Evolutionary conservation across 1,140 invertebrate genomes (phyloP).

Genomic region (Pachypeltis micranthus): DNA sequence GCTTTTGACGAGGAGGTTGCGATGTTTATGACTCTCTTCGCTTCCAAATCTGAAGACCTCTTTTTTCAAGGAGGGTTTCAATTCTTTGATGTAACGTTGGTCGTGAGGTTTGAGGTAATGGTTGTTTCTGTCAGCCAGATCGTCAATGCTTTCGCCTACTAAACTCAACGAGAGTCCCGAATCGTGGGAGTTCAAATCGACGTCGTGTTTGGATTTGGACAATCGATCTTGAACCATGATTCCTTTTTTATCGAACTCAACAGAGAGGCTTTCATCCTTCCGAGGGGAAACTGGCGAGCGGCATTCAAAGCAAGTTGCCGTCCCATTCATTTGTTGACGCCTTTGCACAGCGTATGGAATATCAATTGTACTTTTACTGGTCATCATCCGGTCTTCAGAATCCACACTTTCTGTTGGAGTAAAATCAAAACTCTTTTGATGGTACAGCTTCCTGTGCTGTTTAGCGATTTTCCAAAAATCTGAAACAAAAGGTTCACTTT

Average conservation of each 20-base stretch:
- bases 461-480: slow-evolving; percentile 27
- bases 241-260: slow-evolving; percentile 37
- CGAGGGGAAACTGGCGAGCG: slow-evolving; percentile 23
- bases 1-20: slow-evolving; percentile 21
- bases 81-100: not conserved
- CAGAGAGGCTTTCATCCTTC: slow-evolving; percentile 12
- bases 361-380: slow-evolving; percentile 45
- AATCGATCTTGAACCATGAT: slow-evolving; percentile 41
- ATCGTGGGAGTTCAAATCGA: slow-evolving; percentile 34
- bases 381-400: slow-evolving; percentile 15
- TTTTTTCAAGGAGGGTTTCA: slow-evolving; percentile 19
- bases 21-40: slow-evolving; percentile 24
- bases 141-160: slow-evolving; percentile 26
- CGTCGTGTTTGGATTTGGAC: slow-evolving; percentile 39
- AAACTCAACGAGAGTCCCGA: slow-evolving; percentile 30
- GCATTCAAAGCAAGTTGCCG: slow-evolving; percentile 39
- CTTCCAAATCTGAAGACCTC: slow-evolving; percentile 24
- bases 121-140: slow-evolving; percentile 21
- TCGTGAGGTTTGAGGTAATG: not conserved
- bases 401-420: slow-evolving; percentile 52
- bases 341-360: slow-evolving; percentile 74
- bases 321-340: slow-evolving; percentile 68
- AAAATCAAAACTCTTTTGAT: slow-evolving; percentile 73
- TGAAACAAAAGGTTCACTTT: slow-evolving; percentile 60
- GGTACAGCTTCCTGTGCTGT: slow-evolving; percentile 44